Conservation (phyloP, 2,797 vertebrate species). For the Bradypus variegatus region DNA sequence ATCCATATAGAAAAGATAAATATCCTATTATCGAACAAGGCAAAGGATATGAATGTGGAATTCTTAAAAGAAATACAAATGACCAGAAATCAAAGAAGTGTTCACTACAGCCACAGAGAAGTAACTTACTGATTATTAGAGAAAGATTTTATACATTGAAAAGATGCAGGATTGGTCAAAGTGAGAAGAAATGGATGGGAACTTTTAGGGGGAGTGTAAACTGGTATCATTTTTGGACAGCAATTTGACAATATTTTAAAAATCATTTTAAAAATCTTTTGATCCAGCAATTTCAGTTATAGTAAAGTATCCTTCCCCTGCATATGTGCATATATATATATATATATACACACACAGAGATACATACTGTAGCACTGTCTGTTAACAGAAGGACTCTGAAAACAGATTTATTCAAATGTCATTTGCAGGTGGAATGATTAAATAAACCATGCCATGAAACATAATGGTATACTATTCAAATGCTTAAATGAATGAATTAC, state of each 20-base stretch:
- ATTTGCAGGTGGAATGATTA: neutral
- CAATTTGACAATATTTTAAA: neutral
- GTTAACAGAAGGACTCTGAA: constrained; percentile 1
- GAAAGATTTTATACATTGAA: neutral
- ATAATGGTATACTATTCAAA: neutral
- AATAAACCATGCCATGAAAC: neutral
- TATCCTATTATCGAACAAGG: neutral
- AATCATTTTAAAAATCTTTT: neutral
- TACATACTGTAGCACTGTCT: constrained; percentile 4
- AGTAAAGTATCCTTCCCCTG: neutral
- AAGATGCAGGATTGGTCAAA: neutral
- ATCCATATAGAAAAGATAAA: neutral
- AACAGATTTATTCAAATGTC: constrained; percentile 40
- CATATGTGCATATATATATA: no score
- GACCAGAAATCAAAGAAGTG: neutral
- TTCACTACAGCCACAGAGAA: neutral
- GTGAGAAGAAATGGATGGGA: neutral
- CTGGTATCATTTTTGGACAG: neutral
- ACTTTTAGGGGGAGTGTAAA: neutral
- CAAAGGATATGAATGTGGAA: neutral
- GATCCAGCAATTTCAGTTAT: neutral
- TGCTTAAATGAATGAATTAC: neutral
- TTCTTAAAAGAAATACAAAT: neutral
- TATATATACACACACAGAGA: neutral
- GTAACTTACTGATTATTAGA: neutral